These are phyloP conservation scores for Caenorhabditis sp. DNA, from an alignment of 2,888 invertebrate species.

Conservation along the genomic window DNA sequence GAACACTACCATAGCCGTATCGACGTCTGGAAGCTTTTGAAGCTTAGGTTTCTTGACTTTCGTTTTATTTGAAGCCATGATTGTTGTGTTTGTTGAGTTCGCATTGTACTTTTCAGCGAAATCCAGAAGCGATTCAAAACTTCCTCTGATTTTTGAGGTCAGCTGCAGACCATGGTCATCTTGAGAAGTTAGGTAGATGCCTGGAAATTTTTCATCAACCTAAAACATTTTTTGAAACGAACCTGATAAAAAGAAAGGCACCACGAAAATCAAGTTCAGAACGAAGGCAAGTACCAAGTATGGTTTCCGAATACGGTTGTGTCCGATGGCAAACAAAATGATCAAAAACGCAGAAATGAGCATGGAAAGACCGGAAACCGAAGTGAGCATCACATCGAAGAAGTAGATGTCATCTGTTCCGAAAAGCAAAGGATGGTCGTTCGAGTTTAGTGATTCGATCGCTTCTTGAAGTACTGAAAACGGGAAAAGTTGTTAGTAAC, in stretches of 20 bases:
- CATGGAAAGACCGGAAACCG: constrained; percentile 26
- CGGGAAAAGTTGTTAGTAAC: neutral
- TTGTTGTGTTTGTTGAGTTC: neutral
- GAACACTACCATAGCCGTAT: neutral
- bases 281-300: constrained; percentile 37
- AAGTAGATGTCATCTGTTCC: constrained; percentile 42
- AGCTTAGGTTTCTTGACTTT: neutral
- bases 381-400: constrained; percentile 38
- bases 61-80: neutral
- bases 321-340: constrained; percentile 46
- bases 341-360: constrained; percentile 18
- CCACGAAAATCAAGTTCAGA: constrained; percentile 29
- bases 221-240: neutral
- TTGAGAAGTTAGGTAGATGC: constrained; percentile 30
- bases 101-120: constrained; percentile 4
- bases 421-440: constrained; percentile 46
- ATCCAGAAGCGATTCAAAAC: constrained; percentile 18
- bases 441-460: constrained; percentile 38
- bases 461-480: constrained; percentile 56
- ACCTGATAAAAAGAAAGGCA: constrained; percentile 49
- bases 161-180: constrained; percentile 12
- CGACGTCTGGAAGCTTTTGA: neutral
- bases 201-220: constrained; percentile 6
- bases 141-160: neutral
- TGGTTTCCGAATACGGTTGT: constrained; percentile 34